Percentiles rank a stretch among this genome's conserved stretches.
phyloP scores from a whole-genome alignment of 2,888 invertebrate species.

The Pristionchus maxplancki region DNA sequence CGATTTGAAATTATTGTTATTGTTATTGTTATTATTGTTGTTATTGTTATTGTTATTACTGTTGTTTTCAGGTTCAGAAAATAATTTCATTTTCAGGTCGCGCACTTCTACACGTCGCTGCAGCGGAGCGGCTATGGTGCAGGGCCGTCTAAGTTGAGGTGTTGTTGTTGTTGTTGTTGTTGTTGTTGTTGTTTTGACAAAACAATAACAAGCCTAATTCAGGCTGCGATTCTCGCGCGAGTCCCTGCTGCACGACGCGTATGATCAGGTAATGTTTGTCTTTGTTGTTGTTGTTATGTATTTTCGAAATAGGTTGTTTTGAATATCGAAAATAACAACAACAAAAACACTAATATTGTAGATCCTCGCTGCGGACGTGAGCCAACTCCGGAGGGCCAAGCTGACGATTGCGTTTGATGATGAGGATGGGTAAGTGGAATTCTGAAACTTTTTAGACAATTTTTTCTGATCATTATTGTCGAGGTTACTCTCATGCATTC shows the following conservation, averaged over 20 bases:
- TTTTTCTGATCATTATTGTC: no score
- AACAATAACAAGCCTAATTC: conserved; percentile 59
- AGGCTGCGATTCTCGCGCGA: conserved; percentile 94
- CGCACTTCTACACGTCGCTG: conserved; percentile 93
- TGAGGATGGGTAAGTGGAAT: conserved; percentile 87
- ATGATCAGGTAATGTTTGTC: conserved; percentile 81
- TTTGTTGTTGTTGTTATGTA: background rate
- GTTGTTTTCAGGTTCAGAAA: no score
- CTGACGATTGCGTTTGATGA: conserved; percentile 89
- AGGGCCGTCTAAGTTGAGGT: conserved; percentile 97
- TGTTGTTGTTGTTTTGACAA: background rate
- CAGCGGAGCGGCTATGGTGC: conserved; percentile 97
- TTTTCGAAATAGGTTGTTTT: background rate
- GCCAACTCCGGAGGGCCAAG: conserved; percentile 94
- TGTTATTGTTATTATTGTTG: background rate
- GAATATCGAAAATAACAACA: no score
- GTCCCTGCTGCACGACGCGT: conserved; percentile 94
- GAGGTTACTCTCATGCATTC: no score
- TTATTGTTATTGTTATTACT: background rate
- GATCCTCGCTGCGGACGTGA: conserved; percentile 95
- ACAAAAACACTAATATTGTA: conserved; percentile 78
- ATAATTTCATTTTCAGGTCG: conserved; percentile 85
- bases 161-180: conserved; percentile 67
- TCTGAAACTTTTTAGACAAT: no score
- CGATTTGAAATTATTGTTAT: background rate